A percentile compares a stretch with the other conserved stretches of the same genome.
These are phyloP conservation scores for Jaculus jaculus DNA, from an alignment of 2,113 vertebrate genomes.

Conservation along the genomic window DNA sequence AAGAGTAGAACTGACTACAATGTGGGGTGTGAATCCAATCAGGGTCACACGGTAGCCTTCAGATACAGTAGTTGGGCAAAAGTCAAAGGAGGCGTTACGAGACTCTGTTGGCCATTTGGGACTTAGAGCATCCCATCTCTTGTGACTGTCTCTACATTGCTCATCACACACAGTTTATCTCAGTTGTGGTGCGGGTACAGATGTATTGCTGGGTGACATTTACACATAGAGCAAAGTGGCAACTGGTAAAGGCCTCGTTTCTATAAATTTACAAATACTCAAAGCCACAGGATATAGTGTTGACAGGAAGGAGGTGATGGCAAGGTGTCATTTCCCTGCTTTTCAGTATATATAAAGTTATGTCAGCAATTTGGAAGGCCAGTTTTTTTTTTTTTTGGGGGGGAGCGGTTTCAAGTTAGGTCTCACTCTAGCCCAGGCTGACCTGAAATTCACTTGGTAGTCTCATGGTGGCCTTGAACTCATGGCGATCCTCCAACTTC, in stretches of 20 bases:
- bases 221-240: not conserved
- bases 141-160: accelerated
- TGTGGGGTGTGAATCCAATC: not conserved
- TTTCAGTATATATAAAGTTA: not conserved
- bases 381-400: not conserved
- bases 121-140: accelerated
- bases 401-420: not conserved
- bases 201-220: not conserved
- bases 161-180: accelerated
- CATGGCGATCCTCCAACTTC: too few species aligned
- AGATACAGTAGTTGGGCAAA: accelerated
- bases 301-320: accelerated
- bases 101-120: accelerated
- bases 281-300: accelerated
- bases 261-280: not conserved
- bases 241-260: accelerated
- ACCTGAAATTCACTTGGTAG: too few species aligned
- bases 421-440: too few species aligned
- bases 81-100: not conserved
- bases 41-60: not conserved
- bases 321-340: accelerated
- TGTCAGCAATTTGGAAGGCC: not conserved
- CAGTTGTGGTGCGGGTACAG: accelerated
- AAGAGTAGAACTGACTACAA: too few species aligned
- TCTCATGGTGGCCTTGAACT: too few species aligned